phyloP scores from a whole-genome alignment of 1,140 invertebrate species.

The Elysia chlorotica region DNA sequence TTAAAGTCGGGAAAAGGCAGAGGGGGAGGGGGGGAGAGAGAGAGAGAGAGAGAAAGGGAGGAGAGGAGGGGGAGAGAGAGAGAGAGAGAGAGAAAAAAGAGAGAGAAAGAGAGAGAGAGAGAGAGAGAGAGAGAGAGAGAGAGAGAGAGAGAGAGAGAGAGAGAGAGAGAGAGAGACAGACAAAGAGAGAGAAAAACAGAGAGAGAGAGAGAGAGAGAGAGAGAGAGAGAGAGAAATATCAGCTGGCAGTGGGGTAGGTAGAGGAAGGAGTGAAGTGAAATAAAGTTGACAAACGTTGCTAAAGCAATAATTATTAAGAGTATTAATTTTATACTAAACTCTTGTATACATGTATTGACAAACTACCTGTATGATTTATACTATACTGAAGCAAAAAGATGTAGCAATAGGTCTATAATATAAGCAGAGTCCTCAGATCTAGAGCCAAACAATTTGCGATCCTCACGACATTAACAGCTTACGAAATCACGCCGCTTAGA shows the following conservation, averaged over 20 bases:
- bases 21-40: neutral
- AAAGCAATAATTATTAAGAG: too few species aligned
- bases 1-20: neutral
- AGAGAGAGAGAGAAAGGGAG: constrained; percentile 6
- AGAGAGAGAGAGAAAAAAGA: neutral
- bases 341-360: too few species aligned
- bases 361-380: too few species aligned
- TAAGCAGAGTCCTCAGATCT: too few species aligned
- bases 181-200: neutral
- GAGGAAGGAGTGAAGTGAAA: neutral
- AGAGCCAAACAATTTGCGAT: too few species aligned
- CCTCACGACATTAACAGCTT: too few species aligned
- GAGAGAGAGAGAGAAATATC: constrained; percentile 7
- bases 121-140: neutral
- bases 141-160: constrained; percentile 1
- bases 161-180: neutral
- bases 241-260: neutral
- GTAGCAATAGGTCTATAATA: too few species aligned
- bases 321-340: too few species aligned
- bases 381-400: too few species aligned
- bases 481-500: too few species aligned
- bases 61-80: neutral
- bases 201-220: constrained; percentile 3
- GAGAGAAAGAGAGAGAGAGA: neutral
- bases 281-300: too few species aligned